Conservation (phyloP, 64 coral and sea anemone species). For the Montipora foliosa region DNA sequence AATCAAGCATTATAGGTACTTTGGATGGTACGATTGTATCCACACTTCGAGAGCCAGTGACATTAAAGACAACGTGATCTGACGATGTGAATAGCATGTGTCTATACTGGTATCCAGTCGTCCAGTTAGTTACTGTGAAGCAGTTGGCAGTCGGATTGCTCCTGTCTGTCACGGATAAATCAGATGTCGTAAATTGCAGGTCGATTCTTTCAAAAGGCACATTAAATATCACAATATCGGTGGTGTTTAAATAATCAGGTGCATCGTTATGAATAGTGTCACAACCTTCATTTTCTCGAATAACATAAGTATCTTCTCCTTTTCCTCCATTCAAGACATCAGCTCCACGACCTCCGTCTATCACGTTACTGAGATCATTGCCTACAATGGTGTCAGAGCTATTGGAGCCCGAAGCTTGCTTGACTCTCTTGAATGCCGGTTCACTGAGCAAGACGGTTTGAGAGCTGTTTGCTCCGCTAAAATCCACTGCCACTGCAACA, state of each 20-base stretch:
- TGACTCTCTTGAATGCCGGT: neutral
- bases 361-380: constrained; percentile 44
- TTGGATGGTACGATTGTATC: neutral
- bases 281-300: constrained; percentile 33
- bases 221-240: constrained; percentile 49
- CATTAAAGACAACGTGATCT: constrained; percentile 56
- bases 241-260: constrained; percentile 28
- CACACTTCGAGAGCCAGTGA: neutral
- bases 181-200: neutral
- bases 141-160: neutral
- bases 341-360: constrained; percentile 32
- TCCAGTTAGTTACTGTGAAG: constrained; percentile 41
- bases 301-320: constrained; percentile 58
- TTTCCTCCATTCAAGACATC: constrained; percentile 37
- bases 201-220: constrained; percentile 23
- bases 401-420: constrained; percentile 9
- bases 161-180: constrained; percentile 10
- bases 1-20: constrained; percentile 58
- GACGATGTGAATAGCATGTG: constrained; percentile 30
- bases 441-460: constrained; percentile 10
- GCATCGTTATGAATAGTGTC: constrained; percentile 57
- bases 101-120: neutral
- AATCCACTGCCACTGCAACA: constrained; percentile 52
- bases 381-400: constrained; percentile 31
- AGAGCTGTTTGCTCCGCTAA: neutral